These are phyloP conservation scores for Formica aserva DNA, from an alignment of 2,888 invertebrate genomes.

Conservation along the genomic window DNA sequence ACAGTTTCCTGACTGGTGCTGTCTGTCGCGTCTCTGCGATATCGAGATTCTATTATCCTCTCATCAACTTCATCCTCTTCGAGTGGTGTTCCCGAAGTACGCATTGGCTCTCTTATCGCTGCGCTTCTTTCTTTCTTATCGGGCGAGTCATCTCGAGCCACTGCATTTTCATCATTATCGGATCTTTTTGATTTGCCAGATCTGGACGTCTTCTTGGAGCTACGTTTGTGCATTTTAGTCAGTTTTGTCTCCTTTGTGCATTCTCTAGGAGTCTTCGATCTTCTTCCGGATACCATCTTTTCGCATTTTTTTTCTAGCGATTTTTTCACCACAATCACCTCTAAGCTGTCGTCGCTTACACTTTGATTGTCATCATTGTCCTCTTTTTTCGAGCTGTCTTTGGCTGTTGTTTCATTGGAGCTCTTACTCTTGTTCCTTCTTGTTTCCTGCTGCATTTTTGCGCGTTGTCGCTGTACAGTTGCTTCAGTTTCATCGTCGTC, in stretches of 20 bases:
- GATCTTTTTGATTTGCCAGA: constrained; percentile 65
- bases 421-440: constrained; percentile 72
- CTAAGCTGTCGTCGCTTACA: constrained; percentile 83
- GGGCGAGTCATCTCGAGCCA: constrained; percentile 32
- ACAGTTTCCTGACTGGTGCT: constrained; percentile 83
- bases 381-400: constrained; percentile 29
- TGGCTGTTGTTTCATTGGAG: constrained; percentile 78
- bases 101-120: background rate
- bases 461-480: constrained; percentile 70
- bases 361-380: constrained; percentile 77
- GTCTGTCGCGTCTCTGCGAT: constrained; percentile 78
- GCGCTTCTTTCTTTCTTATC: constrained; percentile 43
- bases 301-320: constrained; percentile 81
- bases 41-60: constrained; percentile 63
- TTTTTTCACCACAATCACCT: constrained; percentile 82
- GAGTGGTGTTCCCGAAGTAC: constrained; percentile 78
- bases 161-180: constrained; percentile 54
- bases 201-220: constrained; percentile 69
- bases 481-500: constrained; percentile 4
- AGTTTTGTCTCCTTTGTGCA: constrained; percentile 73
- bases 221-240: constrained; percentile 71
- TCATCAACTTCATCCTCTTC: constrained; percentile 79
- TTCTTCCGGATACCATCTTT: constrained; percentile 79
- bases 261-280: constrained; percentile 77
- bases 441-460: constrained; percentile 46